Evolutionary conservation across 2,888 invertebrate species (phyloP), one percentile per base, ranked within the genome.

Genomic region (Lasioglossum malachurum): DNA sequence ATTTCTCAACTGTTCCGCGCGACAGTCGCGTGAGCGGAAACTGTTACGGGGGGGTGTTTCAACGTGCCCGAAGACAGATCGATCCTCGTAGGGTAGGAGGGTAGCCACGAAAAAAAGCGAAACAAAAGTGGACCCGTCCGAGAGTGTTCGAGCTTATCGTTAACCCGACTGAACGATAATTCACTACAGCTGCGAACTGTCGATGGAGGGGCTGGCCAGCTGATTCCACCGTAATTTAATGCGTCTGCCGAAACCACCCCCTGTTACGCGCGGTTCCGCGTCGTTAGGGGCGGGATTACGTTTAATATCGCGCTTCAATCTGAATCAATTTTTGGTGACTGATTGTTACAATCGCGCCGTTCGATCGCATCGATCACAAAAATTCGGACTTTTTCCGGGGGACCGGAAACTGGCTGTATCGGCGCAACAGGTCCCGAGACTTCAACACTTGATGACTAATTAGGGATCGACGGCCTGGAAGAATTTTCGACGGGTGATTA

Each of bases 201-300:
- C 90, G 87, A 89, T 90, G 82, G 78, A 80, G 74, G 82, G 75
- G 79, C 77, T 73, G 82, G 71, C 77, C 88, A 83, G 90, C 82
- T 90, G 90, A 90, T 90, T 87, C 83, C 77, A 80, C 41, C 60
- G 74, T 90, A 91, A 92, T 92, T 92, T 92, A 92, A 91, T 82
- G 90, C 76, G 49, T 78, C 83, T 78, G 75, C 83, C 80, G 82
- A 82, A 44, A 88, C 89, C 89, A 84, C 82, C 87, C 88, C 85
- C 41, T 84, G 88, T 89, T 90, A 89, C 88, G 88, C 90, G 81
- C 86, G 57, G 85, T 75, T 80, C 78, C 85, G 83, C 86, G 89
- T 87, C 87, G 83, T 87, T 90, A 31, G 14, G 49, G n/a, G 57
- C 53, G 64, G 60, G 74, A 78, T 82, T 77, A 72, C 49, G 41